Conservation (phyloP, 2,888 invertebrate species). For the Schizaphis graminum region DNA sequence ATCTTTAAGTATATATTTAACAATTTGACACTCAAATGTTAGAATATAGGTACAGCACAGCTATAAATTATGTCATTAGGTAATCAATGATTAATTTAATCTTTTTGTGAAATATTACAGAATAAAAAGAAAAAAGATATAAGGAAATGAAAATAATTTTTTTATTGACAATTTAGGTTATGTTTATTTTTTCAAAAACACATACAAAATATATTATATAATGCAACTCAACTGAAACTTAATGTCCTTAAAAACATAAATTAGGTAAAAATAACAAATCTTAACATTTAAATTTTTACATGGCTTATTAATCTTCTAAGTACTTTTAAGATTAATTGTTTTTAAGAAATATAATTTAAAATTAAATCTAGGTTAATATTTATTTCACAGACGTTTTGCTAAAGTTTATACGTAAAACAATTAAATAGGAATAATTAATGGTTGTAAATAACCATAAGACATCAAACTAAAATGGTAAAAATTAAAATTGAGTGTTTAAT, state of each 20-base stretch:
- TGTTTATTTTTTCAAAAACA: constrained; percentile 9
- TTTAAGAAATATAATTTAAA: neutral
- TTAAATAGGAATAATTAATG: neutral
- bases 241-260: neutral
- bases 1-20: neutral
- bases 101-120: neutral
- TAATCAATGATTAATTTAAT: neutral
- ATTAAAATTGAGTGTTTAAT: neutral
- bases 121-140: neutral
- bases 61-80: neutral
- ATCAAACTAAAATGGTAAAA: neutral
- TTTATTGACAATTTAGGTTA: neutral
- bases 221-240: neutral
- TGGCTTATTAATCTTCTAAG: neutral
- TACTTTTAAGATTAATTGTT: neutral
- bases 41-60: neutral
- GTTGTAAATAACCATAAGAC: neutral
- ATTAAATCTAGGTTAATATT: neutral
- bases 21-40: neutral
- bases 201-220: neutral
- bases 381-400: neutral
- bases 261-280: neutral
- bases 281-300: neutral
- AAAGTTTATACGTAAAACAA: neutral
- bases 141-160: neutral